Base-by-base conservation (phyloP, 2,113 vertebrate species). In the Phylloscopus whistleri region DNA sequence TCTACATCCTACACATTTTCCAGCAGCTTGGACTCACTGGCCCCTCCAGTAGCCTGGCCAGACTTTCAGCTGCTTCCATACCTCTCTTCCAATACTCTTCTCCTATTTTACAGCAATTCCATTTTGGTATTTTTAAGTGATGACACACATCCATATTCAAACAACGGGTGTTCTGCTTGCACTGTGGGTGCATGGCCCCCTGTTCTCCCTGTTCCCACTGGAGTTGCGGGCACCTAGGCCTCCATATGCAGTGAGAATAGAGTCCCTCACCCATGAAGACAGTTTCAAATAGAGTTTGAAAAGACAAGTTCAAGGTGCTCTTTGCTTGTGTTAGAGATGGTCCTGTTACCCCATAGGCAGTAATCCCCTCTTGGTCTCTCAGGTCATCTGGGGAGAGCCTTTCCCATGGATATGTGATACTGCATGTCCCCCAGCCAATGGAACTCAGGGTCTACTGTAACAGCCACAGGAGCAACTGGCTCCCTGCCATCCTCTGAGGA, bases 131-230 rank as follows among this genome's bases (percentile, higher is more conserved):
- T 43, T 53, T 23, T 28, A 62, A 53, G 49, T 59, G n/a, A 13
- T 63, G 26, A 19, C 22, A 30, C 24, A 66, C 26, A 28, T 19
- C 23, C 10, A 6, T 30, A 48, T 26, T 60, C 26, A 69, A 43
- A 35, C 30, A 31, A 7, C 1, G 6, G 10, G 17, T 18, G 7
- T 22, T 46, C 21, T 63, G 27, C 75, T 49, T 5, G 2, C 11
- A 3, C 19, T 67, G 56, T 1, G 2, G 23, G 12, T n/a, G 16
- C 16, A 2, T 13, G 66, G 21, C 17, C 5, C 7, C 10, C 39
- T 49, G 26, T 68, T 6, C 27, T 16, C 30, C 41, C 18, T 43
- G 41, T 60, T 84, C 43, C 43, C 10, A 16, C 8, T 70, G 21
- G 19, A 33, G 14, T 0, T 75, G 28, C 44, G 84, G 63, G 22